These are phyloP conservation scores for Acronicta psi DNA, from an alignment of 2,888 invertebrate genomes.

Conservation along the genomic window DNA sequence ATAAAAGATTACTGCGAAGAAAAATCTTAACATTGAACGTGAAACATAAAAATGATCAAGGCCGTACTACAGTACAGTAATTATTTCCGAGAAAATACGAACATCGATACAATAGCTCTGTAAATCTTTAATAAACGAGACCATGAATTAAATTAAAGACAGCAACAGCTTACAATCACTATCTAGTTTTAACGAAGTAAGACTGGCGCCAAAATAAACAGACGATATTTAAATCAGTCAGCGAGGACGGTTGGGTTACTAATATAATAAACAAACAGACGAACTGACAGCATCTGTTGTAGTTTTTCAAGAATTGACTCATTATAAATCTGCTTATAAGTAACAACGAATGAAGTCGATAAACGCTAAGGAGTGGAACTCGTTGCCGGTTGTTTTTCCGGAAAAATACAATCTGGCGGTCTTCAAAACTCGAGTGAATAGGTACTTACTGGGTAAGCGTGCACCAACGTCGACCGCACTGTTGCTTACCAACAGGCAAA, in stretches of 20 bases:
- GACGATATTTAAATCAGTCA: constrained; percentile 41
- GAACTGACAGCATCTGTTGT: constrained; percentile 29
- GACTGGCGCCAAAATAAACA: constrained; percentile 44
- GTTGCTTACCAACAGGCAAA: no score
- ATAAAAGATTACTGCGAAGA: no score
- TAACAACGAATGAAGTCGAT: no score
- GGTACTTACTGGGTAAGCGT: no score
- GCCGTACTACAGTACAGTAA: no score
- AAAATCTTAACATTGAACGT: neutral
- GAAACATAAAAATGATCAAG: neutral
- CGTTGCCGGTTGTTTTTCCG: no score
- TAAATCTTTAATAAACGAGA: neutral
- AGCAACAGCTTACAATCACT: constrained; percentile 8
- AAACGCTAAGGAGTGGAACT: no score
- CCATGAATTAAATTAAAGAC: constrained; percentile 7
- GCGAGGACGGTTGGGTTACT: constrained; percentile 28
- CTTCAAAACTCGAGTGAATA: no score
- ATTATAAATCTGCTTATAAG: constrained; percentile 2
- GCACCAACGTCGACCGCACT: no score
- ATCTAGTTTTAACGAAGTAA: constrained; percentile 21
- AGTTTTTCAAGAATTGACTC: constrained; percentile 27
- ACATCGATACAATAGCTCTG: constrained; percentile 1
- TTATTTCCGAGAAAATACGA: neutral
- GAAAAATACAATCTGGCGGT: no score
- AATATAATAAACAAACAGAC: constrained; percentile 37